Conservation (phyloP, 2,113 vertebrate species). For the Phoxinus phoxinus region DNA sequence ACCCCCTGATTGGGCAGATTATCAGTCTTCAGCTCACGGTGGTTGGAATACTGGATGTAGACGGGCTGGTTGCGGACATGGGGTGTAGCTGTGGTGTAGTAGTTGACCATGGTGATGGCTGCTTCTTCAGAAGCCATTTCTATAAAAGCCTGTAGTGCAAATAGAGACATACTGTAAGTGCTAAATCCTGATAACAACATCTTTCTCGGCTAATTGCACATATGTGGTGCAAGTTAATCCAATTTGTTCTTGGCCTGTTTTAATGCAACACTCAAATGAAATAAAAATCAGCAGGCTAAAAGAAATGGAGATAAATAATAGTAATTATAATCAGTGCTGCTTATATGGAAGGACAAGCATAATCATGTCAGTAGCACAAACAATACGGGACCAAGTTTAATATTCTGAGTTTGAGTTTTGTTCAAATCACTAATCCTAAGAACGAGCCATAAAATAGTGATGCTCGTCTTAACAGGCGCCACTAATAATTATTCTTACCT, state of each 20-base stretch:
- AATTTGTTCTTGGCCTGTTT: neutral
- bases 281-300: neutral
- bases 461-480: neutral
- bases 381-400: neutral
- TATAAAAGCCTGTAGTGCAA: conserved; percentile 83
- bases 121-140: conserved; percentile 88
- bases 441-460: neutral
- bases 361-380: neutral
- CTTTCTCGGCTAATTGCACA: neutral
- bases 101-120: conserved; percentile 82
- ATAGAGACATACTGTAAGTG: conserved; percentile 2
- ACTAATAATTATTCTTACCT: conserved; percentile 31
- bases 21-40: conserved; percentile 83
- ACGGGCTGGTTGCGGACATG: conserved; percentile 78
- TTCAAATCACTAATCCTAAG: neutral
- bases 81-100: conserved; percentile 75
- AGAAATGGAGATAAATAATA: neutral
- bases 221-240: neutral
- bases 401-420: neutral
- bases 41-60: conserved; percentile 85
- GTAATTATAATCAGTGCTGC: neutral
- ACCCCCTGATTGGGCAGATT: conserved; percentile 79
- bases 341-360: neutral
- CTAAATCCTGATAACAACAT: neutral
- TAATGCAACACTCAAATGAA: conserved; percentile 11